Evolutionary conservation across 2,888 invertebrate genomes (phyloP), one percentile per base, ranked within the genome.

Genomic region (Tenthredo amoena): DNA sequence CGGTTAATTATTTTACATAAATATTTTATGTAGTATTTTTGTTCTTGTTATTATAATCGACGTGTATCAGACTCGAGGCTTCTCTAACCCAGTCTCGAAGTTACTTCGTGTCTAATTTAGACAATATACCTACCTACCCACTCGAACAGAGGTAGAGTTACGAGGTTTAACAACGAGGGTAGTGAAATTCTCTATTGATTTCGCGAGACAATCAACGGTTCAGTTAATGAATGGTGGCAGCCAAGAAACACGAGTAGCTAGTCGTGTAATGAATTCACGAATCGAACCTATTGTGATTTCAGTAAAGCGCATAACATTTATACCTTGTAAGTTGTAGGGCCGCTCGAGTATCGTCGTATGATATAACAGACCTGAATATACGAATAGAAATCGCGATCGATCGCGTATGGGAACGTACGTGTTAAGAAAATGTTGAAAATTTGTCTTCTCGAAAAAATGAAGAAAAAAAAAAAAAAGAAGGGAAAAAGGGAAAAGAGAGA

Each of bases 181-280:
- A 6, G 18, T 34, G 68, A 31, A 68, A 34, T 68, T 34, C 34
- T 68, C 43, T 43, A 74, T 74, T 21, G 74, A 74, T 43, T 43
- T 26, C 43, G 0, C 12, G 21, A 26, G 21, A 21, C 74, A 74
- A 74, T 74, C 74, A 9, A 74, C 74, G 74, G 71, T 43, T 43
- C 40, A 43, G 43, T 43, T 74, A 74, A 74, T 43, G 74, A 74
- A 74, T 74, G 74, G 43, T 43, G 43, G 43, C 31, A 68, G 68
- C 31, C 68, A 34, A 68, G 68, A 68, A 62, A 62, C 62, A 62
- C 62, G 74, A 43, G n/a, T 72, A 74, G 40, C 10, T 43, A 74
- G 74, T 74, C 40, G n/a, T 74, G 74, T 74, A 74, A 74, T 43
- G 43, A 74, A 74, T 74, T 26, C 40, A 43, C 10, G 74, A 74